Base-by-base conservation (phyloP, 1,140 invertebrate species). In the Oncopeltus fasciatus region DNA sequence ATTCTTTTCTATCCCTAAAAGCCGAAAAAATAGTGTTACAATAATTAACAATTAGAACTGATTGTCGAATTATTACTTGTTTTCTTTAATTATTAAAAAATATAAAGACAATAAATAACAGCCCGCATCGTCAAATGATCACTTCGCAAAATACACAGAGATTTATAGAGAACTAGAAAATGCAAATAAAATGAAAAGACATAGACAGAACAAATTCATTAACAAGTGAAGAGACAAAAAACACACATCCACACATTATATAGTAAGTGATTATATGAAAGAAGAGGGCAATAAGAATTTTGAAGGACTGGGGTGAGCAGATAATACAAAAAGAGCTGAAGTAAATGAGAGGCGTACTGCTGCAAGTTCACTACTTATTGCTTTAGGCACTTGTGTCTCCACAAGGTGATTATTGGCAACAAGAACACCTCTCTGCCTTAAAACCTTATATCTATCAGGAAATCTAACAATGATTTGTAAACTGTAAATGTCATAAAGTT, bases 41-140 rank as follows among this genome's bases (percentile, higher is more conserved):
- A 59, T n/a, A 44, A 59, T 59, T 43, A 43, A 43, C 31, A 33
- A 49, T 60, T 27, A 49, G 18, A 63, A 63, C 62, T 63, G 62
- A 63, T 63, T 63, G 62, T 63, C 62, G 57, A 59, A 59, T 63
- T 63, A 63, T 63, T 63, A 63, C 62, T 63, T 51, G 38, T 27
- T 33, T 59, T 57, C 33, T 24, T 53, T 51, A 62, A 56, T 60
- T 62, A 62, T 62, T 62, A 62, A 31, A 62, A 62, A 62, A 62
- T 62, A 62, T 62, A 53, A 56, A 18, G 33, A 49, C 28, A 61
- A 51, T 56, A 38, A 33, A 57, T 14, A 56, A 62, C 49, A 56
- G 53, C 61, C 49, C 3, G 26, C 14, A 57, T 27, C 28, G 56
- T 57, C 56, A 28, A 57, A 57, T 57, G 51, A 56, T 62, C 51